A percentile compares a stretch with the other conserved stretches of the same genome.
phyloP scores from a whole-genome alignment of 1,140 invertebrate species.

The Diplogasteroides magnus region DNA sequence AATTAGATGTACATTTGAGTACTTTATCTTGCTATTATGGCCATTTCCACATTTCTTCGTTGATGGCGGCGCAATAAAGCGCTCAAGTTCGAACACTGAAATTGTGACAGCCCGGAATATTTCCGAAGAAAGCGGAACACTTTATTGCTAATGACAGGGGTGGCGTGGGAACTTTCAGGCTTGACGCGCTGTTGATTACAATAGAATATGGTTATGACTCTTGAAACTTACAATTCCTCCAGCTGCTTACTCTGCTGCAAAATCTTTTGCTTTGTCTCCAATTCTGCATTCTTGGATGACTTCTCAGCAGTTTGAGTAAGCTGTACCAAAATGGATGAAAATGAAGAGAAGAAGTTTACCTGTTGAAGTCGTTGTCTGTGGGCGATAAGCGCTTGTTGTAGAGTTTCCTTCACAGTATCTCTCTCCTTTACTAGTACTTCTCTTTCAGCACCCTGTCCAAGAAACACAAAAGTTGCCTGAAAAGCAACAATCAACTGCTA shows the following conservation, averaged over 20 bases:
- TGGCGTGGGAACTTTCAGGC: too few relatives aligned
- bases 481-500: background rate
- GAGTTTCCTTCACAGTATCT: conserved; percentile 83
- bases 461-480: conserved; percentile 90
- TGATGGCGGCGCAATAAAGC: too few relatives aligned
- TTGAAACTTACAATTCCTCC: conserved; percentile 63
- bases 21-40: too few relatives aligned
- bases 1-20: too few relatives aligned
- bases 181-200: too few relatives aligned
- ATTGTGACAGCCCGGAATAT: too few relatives aligned
- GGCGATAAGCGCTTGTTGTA: conserved; percentile 85
- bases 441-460: conserved; percentile 73
- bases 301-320: conserved; percentile 59
- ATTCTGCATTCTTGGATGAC: conserved; percentile 48
- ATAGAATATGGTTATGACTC: too few relatives aligned
- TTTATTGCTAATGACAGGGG: too few relatives aligned
- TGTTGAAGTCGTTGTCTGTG: conserved; percentile 88
- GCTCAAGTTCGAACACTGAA: too few relatives aligned
- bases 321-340: conserved; percentile 23
- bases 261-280: conserved; percentile 73
- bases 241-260: conserved; percentile 76
- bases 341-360: conserved; percentile 59
- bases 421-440: conserved; percentile 79
- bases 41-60: too few relatives aligned
- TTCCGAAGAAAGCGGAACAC: too few relatives aligned